Conservation (phyloP, 92 coral and sea anemone genomes). For the Desmophyllum pertusum region DNA sequence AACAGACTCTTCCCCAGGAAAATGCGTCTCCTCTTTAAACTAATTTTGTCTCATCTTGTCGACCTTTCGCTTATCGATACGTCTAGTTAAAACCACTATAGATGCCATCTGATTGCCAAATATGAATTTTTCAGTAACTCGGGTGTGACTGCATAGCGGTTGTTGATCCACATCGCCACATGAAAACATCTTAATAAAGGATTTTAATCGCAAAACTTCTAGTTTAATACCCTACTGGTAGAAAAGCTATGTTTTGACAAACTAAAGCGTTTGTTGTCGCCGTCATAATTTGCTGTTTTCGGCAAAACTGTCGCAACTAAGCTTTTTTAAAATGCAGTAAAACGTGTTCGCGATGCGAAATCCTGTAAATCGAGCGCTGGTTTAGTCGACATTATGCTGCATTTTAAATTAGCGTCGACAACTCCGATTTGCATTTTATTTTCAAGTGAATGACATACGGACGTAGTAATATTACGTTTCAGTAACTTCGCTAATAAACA, state of each 20-base stretch:
- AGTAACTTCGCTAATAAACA: conserved; percentile 11
- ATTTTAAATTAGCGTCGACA: not conserved
- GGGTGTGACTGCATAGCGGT: conserved; percentile 29
- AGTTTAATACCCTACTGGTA: conserved; percentile 24
- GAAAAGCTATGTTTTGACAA: not conserved
- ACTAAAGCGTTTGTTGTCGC: not conserved
- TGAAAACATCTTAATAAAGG: conserved; percentile 21
- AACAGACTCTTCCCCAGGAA: not conserved
- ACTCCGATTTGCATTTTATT: not conserved
- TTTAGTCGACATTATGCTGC: not conserved
- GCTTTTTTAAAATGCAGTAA: not conserved
- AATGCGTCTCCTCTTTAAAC: not conserved
- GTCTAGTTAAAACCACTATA: conserved; percentile 10
- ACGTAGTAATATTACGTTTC: not conserved
- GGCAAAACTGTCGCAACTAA: not conserved
- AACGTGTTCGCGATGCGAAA: not conserved
- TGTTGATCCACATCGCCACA: conserved; percentile 18
- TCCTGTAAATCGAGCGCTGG: not conserved
- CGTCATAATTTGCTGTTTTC: conserved; percentile 11
- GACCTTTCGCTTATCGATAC: conserved; percentile 11
- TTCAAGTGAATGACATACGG: not conserved
- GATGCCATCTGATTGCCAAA: not conserved
- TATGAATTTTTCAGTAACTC: conserved; percentile 37
- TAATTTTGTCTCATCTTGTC: conserved; percentile 14
- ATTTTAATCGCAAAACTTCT: conserved; percentile 25